Evolutionary conservation across 2,113 vertebrate genomes (phyloP).

Genomic region (Perca schrenkii): DNA sequence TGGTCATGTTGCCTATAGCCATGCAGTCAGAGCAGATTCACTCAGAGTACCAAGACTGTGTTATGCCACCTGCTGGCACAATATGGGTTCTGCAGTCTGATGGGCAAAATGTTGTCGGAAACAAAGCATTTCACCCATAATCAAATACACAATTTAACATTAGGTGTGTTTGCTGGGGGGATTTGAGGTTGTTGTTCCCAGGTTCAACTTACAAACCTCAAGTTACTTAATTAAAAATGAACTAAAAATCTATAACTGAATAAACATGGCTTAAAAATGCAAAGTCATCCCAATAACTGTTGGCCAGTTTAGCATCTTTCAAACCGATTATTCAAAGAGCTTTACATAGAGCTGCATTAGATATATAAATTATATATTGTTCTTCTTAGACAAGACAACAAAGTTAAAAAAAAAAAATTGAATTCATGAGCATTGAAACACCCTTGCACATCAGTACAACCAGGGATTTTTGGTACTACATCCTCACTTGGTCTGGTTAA

Average conservation of each 20-base stretch:
- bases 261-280: not conserved
- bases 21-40: slow-evolving; percentile 41
- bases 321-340: not conserved
- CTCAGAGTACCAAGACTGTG: slow-evolving; percentile 9
- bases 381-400: not conserved
- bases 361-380: not conserved
- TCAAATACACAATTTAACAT: not conserved
- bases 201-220: not conserved
- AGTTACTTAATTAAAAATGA: not conserved
- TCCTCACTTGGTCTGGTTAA: not conserved
- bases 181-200: not conserved
- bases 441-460: not conserved
- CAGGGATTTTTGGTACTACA: too few species aligned
- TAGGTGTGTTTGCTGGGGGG: too few species aligned
- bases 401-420: not conserved
- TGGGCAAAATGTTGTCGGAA: not conserved
- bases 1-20: slow-evolving; percentile 60
- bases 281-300: not conserved
- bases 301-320: not conserved
- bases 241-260: not conserved
- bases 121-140: not conserved
- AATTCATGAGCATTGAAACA: not conserved
- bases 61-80: slow-evolving; percentile 67
- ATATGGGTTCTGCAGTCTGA: slow-evolving; percentile 28
- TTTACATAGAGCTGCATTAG: not conserved